These are phyloP conservation scores for Brachionus asplanchnoidis DNA, from an alignment of 1,140 invertebrate species.

Conservation along the genomic window DNA sequence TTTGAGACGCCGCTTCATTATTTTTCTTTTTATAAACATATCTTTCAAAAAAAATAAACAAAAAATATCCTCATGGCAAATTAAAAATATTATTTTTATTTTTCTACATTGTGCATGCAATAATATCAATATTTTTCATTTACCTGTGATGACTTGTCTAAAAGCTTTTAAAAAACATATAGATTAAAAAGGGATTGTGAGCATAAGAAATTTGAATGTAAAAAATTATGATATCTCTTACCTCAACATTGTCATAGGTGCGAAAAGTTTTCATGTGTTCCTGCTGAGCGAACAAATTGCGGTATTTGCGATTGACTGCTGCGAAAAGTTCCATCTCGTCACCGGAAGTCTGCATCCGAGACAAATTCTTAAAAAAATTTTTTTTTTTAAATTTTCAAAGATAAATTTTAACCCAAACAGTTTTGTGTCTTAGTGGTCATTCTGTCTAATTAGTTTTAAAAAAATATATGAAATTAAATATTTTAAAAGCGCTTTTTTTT, in stretches of 20 bases:
- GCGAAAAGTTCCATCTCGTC: slow-evolving; percentile 58
- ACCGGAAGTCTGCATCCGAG: slow-evolving; percentile 48
- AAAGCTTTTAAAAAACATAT: neutral
- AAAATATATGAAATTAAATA: no score
- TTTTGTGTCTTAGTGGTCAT: no score
- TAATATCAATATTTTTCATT: neutral
- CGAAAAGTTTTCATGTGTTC: slow-evolving; percentile 53
- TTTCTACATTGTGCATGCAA: neutral
- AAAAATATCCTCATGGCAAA: neutral
- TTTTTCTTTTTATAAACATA: no score
- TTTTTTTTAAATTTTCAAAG: neutral
- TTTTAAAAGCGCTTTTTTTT: no score
- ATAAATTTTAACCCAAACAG: no score
- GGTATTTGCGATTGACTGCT: slow-evolving; percentile 51
- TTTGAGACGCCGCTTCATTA: no score
- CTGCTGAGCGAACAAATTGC: slow-evolving; percentile 51
- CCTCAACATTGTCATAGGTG: slow-evolving; percentile 53
- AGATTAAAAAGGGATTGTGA: neutral
- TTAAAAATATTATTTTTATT: neutral
- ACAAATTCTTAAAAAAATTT: slow-evolving; percentile 47
- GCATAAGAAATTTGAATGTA: neutral
- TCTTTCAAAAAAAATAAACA: neutral
- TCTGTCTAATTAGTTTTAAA: no score
- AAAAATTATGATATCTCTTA: slow-evolving; percentile 35
- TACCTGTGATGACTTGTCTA: neutral